Base-by-base conservation (phyloP, 2,113 vertebrate genomes). In the Sander vitreus region DNA sequence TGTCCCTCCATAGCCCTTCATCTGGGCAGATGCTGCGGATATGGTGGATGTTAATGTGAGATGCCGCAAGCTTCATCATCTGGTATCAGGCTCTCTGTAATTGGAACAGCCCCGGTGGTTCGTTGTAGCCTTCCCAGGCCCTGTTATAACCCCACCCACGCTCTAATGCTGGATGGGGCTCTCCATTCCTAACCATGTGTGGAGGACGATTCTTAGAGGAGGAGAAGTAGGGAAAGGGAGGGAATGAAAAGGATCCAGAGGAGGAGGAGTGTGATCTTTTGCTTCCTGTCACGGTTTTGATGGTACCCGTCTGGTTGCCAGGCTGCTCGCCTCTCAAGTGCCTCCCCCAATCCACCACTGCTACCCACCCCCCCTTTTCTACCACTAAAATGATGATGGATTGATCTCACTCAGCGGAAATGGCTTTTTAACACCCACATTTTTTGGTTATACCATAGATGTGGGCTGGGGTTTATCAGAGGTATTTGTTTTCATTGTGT, bases 71-170 rank as follows among this genome's bases (percentile, higher is more conserved):
- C 83, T 80, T 90, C 88, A 84, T 93, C 92, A 89, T 90, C 87
- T 92, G 91, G 84, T 89, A 89, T 88, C 89, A 84, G 91, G 87
- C 89, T 82, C 81, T 83, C 89, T 92, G 86, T 94, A 92, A 94
- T 90, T 91, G 90, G 84, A 84, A 73, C 72, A 73, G 88, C 77
- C 68, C 83, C 43, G 73, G 89, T 83, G 88, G 90, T 92, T 90
- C n/a, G 73, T 71, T 66, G 81, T 73, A 87, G 83, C 78, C 80
- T 83, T 85, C 78, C 78, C 85, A 83, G 72, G 81, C 80, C 90
- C 88, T 82, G 89, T 86, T 89, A 71, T 84, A 89, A 87, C 88
- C 88, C 89, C 79, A 73, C 86, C 90, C 87, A 86, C 36, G 10
- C 88, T 79, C 80, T 89, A 85, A 88, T 86, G 73, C 65, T 85